Evolutionary conservation across 1,140 invertebrate species (phyloP).

Genomic region (Drosophila miranda): DNA sequence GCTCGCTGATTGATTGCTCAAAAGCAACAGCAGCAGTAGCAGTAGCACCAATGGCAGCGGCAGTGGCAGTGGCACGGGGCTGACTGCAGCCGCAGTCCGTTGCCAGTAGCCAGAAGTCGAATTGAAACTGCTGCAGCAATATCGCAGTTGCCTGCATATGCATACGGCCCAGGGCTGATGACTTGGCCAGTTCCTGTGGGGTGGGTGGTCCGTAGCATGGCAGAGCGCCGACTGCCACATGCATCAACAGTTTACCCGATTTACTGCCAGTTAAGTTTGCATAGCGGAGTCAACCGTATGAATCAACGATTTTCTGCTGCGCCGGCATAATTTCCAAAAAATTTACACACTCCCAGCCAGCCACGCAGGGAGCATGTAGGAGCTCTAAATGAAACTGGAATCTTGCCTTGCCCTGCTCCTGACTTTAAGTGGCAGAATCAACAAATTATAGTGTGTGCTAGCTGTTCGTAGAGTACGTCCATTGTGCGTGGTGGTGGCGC

Average conservation of each 20-base stretch:
- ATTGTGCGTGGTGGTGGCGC: conserved; percentile 33
- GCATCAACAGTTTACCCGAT: conserved; percentile 78
- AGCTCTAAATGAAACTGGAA: conserved; percentile 21
- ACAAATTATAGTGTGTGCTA: conserved; percentile 65
- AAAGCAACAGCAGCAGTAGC: conserved; percentile 67
- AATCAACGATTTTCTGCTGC: conserved; percentile 78
- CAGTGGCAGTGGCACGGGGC: conserved; percentile 2
- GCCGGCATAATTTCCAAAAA: conserved; percentile 73
- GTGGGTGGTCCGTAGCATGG: conserved; percentile 12
- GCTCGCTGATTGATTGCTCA: conserved; percentile 82
- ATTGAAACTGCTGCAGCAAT: conserved; percentile 43
- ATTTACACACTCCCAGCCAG: conserved; percentile 32
- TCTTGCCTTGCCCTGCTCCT: conserved; percentile 22
- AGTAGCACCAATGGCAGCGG: conserved; percentile 23
- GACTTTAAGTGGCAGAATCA: conserved; percentile 66
- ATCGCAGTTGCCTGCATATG: conserved; percentile 69
- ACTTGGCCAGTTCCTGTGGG: conserved; percentile 59
- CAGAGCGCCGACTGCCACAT: conserved; percentile 37
- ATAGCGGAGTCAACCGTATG: conserved; percentile 76
- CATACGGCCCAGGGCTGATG: conserved; percentile 72
- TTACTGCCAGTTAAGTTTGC: conserved; percentile 74
- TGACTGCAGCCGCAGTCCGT: conserved; percentile 8
- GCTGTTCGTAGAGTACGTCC: conserved; percentile 11
- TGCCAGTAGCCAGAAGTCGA: conserved; percentile 29
- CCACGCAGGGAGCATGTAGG: conserved; percentile 3